Evolutionary conservation across 2,888 invertebrate genomes (phyloP).

Genomic region (Argyra leucocephala): DNA sequence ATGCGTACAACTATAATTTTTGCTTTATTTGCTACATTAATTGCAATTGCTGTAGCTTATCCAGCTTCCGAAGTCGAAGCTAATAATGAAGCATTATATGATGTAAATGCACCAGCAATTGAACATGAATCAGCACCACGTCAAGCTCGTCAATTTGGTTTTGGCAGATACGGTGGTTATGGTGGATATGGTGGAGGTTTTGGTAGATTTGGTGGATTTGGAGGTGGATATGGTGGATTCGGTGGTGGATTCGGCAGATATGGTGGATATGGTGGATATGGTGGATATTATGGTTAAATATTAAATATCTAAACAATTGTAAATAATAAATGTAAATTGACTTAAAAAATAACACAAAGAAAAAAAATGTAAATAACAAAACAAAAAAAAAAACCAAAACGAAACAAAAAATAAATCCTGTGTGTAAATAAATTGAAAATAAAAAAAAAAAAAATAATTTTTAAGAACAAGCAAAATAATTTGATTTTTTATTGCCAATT

Average conservation of each 20-base stretch:
- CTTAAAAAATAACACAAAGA: too few species aligned
- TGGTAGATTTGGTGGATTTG: slow-evolving; percentile 12
- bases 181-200: slow-evolving; percentile 16
- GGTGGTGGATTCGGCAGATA: not conserved
- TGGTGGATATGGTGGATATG: not conserved
- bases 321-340: too few species aligned
- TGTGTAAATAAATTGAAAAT: too few species aligned
- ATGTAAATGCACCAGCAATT: not conserved
- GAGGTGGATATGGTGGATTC: slow-evolving; percentile 1
- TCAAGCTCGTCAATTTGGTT: slow-evolving; percentile 6
- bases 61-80: slow-evolving; percentile 2
- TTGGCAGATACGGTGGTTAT: slow-evolving; percentile 11
- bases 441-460: too few species aligned
- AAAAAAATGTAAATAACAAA: too few species aligned
- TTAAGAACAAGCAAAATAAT: too few species aligned
- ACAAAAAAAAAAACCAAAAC: too few species aligned
- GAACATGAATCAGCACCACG: not conserved
- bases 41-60: slow-evolving; percentile 9
- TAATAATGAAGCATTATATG: not conserved
- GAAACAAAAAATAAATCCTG: too few species aligned
- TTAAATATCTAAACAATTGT: not conserved
- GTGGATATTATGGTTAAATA: slow-evolving; percentile 4
- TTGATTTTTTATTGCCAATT: too few species aligned
- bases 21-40: not conserved
- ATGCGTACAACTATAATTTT: not conserved